Conservation (phyloP, 2,888 invertebrate genomes). For the Chrysodeixis includens region DNA sequence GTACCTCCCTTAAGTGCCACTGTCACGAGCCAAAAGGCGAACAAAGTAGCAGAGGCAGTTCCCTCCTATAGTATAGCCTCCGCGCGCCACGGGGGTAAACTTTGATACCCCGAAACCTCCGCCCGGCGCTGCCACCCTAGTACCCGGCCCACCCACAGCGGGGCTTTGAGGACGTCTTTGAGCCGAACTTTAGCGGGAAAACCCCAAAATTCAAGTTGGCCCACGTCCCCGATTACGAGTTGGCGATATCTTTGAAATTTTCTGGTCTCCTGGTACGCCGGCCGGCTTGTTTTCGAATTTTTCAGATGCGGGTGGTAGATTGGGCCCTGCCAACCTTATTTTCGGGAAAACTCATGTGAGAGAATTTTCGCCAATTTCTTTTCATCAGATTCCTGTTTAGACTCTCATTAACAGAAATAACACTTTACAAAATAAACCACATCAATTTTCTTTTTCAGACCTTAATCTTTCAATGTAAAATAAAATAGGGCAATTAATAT, state of each 20-base stretch:
- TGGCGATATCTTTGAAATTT: slow-evolving; percentile 86
- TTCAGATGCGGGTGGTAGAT: slow-evolving; percentile 45
- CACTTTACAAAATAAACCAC: too few relatives aligned
- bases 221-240: slow-evolving; percentile 84
- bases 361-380: slow-evolving; percentile 5
- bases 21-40: slow-evolving; percentile 88
- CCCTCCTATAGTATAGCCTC: slow-evolving; percentile 79
- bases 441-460: too few relatives aligned
- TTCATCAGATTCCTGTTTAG: too few relatives aligned
- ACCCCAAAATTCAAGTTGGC: slow-evolving; percentile 87
- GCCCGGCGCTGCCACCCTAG: slow-evolving; percentile 78
- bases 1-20: slow-evolving; percentile 87
- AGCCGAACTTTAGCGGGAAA: slow-evolving; percentile 86
- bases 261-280: slow-evolving; percentile 78
- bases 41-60: slow-evolving; percentile 82
- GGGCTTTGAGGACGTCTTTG: slow-evolving; percentile 88
- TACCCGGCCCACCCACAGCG: slow-evolving; percentile 82
- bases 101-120: slow-evolving; percentile 84
- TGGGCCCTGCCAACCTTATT: slow-evolving; percentile 25
- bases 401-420: too few relatives aligned
- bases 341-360: slow-evolving; percentile 24
- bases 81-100: slow-evolving; percentile 85
- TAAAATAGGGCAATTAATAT: too few relatives aligned
- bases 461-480: too few relatives aligned
- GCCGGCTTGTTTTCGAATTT: slow-evolving; percentile 44